A percentile compares a stretch with the other conserved stretches of the same genome.
phyloP scores from a whole-genome alignment of 2,113 vertebrate species.

The Bagarius yarrelli region DNA sequence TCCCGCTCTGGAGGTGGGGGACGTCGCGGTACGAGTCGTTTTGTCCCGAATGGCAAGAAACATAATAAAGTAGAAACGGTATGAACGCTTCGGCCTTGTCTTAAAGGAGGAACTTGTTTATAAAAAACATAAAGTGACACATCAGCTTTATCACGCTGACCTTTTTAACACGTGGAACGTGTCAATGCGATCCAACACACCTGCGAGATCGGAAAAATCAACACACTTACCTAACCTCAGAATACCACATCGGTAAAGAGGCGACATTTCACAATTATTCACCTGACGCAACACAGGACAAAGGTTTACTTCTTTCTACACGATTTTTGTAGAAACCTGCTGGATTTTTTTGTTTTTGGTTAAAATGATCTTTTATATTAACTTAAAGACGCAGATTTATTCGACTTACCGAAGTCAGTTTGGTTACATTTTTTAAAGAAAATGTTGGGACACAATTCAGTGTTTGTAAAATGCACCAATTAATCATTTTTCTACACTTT shows the following conservation, averaged over 20 bases:
- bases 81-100: neutral
- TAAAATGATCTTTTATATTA: neutral
- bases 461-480: too few species aligned
- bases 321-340: neutral
- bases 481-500: too few species aligned
- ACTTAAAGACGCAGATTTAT: neutral
- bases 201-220: neutral
- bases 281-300: neutral
- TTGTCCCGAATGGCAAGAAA: neutral
- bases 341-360: neutral
- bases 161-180: slow-evolving; percentile 8
- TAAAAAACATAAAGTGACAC: neutral
- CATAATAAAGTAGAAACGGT: neutral
- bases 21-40: neutral
- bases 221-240: slow-evolving; percentile 37
- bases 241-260: neutral
- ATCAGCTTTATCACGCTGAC: neutral
- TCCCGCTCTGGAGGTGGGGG: neutral
- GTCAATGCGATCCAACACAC: neutral
- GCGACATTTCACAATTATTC: neutral
- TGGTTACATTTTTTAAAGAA: too few species aligned
- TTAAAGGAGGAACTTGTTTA: neutral
- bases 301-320: neutral
- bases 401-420: too few species aligned
- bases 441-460: too few species aligned